Evolutionary conservation across 2,888 invertebrate genomes (phyloP), one percentile per base, ranked within the genome.

Genomic region (Nomada ruficornis): DNA sequence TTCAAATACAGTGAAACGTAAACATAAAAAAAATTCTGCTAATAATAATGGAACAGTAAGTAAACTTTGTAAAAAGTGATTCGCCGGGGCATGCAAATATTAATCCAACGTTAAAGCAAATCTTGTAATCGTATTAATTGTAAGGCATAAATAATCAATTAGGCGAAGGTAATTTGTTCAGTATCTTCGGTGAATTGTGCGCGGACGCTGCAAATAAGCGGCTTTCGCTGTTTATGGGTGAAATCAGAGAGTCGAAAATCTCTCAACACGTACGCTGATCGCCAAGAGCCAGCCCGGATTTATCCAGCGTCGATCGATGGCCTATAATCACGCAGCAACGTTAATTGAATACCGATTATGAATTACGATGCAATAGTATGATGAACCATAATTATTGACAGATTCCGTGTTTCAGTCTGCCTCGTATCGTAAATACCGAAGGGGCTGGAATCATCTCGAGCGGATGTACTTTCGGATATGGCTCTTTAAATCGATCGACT

Each of bases 321-420:
- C 82, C 87, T 84, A 80, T 90, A 91, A 91, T 91, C 90, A 89
- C 83, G 80, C 87, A 82, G 85, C 89, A 88, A 89, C 88, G 87
- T 88, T 90, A 89, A 91, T 90, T 90, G 91, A 91, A 91, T 91
- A 90, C 88, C 89, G 86, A 86, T 89, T 90, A 88, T 88, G 87
- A 91, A 91, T 91, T 90, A 91, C 88, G 89, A 83, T 70, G 86
- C 86, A 82, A 85, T 59, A 74, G 73, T 74, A 52, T 77, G 84
- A 77, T 80, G 88, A 86, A 87, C 90, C 84, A 82, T 89, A 91
- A 91, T 91, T 91, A 91, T 90, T 88, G 86, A 87, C 88, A 86
- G 87, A 91, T 91, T 86, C 81, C 83, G 84, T 26, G 76, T 79
- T 65, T 60, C 76, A 55, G 63, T n/a, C 57, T 29, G 57, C 75